A percentile compares a stretch with the other conserved stretches of the same genome.
Evolutionary conservation across 2,888 invertebrate species (phyloP).

Genomic region (Calephelis perditalis): DNA sequence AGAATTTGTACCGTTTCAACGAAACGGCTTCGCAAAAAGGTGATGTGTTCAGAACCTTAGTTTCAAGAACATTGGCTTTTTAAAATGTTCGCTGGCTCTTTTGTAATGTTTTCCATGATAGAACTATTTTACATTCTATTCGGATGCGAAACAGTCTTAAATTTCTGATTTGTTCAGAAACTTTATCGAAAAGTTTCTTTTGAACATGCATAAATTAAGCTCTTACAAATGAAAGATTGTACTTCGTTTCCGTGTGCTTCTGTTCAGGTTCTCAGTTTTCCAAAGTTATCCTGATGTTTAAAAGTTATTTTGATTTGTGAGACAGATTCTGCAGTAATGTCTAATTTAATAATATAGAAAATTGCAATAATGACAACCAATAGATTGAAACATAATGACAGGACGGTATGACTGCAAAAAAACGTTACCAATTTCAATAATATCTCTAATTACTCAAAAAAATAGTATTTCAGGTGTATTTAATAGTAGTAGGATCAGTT

Average conservation of each 20-base stretch:
- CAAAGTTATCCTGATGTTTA: neutral
- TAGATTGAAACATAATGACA: too few species aligned
- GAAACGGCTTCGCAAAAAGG: too few species aligned
- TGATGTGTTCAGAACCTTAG: neutral
- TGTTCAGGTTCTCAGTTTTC: neutral
- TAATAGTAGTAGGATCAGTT: too few species aligned
- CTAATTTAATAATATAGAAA: too few species aligned
- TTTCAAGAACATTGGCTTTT: slow-evolving; percentile 16
- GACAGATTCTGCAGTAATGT: too few species aligned
- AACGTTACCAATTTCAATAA: too few species aligned
- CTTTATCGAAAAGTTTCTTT: slow-evolving; percentile 15
- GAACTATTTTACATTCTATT: slow-evolving; percentile 19
- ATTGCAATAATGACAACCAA: too few species aligned
- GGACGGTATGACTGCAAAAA: too few species aligned
- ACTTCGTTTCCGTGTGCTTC: neutral
- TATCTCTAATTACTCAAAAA: too few species aligned
- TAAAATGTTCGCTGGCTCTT: neutral
- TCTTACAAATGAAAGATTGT: slow-evolving; percentile 12
- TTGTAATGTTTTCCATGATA: slow-evolving; percentile 16
- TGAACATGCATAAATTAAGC: slow-evolving; percentile 16
- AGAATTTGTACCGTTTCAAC: too few species aligned
- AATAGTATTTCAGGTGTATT: too few species aligned
- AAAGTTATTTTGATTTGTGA: too few species aligned
- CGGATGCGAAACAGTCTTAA: slow-evolving; percentile 15
- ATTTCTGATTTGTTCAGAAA: slow-evolving; percentile 14